These are phyloP conservation scores for Rhabdophis nuchalis DNA, from an alignment of 2,797 vertebrate genomes.

Conservation along the genomic window DNA sequence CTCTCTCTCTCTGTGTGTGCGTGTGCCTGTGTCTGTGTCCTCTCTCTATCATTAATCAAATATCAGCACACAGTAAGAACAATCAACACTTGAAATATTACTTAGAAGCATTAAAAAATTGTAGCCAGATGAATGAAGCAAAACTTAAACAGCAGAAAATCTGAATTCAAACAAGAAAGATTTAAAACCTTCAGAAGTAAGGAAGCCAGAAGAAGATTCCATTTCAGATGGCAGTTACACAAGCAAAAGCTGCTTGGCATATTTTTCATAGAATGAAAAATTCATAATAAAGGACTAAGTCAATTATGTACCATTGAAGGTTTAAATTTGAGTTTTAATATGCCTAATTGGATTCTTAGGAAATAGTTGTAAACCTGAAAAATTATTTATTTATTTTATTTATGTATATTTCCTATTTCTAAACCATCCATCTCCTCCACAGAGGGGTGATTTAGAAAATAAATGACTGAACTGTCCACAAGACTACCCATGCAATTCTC, in stretches of 20 bases:
- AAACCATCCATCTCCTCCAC: background rate
- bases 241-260: background rate
- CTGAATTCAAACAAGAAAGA: background rate
- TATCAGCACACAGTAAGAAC: background rate
- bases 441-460: no score
- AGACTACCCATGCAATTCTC: background rate
- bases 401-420: background rate
- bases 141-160: background rate
- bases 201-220: background rate
- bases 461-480: background rate
- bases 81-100: background rate
- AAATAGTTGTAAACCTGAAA: background rate
- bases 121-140: background rate
- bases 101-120: no score
- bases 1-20: no score
- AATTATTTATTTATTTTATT: background rate
- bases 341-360: background rate
- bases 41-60: background rate
- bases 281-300: background rate
- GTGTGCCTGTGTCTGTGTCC: no score
- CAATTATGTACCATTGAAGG: background rate
- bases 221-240: background rate
- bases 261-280: background rate
- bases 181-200: background rate
- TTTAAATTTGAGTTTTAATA: background rate